Evolutionary conservation across 2,797 vertebrate genomes (phyloP).

Genomic region (Malurus leucopterus): DNA sequence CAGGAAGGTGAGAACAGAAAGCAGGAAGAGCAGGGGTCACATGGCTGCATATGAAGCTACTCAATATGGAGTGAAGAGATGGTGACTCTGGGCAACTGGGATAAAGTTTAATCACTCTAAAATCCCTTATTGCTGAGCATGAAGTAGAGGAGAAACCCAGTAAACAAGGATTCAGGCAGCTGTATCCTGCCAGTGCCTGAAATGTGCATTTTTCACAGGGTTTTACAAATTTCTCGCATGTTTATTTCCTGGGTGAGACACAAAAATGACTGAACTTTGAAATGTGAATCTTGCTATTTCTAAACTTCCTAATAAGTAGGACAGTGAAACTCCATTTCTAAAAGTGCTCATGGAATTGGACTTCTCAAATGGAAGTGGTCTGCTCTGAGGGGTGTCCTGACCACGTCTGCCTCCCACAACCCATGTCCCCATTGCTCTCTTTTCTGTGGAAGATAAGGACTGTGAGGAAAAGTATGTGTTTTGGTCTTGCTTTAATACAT

Average conservation of each 20-base stretch:
- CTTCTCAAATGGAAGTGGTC: neutral
- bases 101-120: neutral
- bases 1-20: neutral
- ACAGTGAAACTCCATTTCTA: neutral
- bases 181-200: neutral
- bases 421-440: neutral
- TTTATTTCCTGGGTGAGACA: neutral
- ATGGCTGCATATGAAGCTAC: accelerated
- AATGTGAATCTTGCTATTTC: slow-evolving; percentile 30
- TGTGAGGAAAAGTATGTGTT: neutral
- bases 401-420: neutral
- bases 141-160: slow-evolving; percentile 13
- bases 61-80: neutral
- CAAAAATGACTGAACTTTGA: slow-evolving; percentile 32
- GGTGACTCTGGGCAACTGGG: neutral
- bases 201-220: neutral
- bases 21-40: neutral
- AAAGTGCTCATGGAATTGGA: neutral
- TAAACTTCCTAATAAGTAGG: neutral
- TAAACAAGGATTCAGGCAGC: slow-evolving; percentile 30
- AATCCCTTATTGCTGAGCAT: neutral
- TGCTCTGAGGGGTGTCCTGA: neutral
- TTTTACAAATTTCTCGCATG: neutral
- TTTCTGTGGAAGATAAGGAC: neutral
- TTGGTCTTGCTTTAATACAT: neutral